These are phyloP conservation scores for Amblyjoppa proteus DNA, from an alignment of 2,888 invertebrate genomes.

Conservation along the genomic window DNA sequence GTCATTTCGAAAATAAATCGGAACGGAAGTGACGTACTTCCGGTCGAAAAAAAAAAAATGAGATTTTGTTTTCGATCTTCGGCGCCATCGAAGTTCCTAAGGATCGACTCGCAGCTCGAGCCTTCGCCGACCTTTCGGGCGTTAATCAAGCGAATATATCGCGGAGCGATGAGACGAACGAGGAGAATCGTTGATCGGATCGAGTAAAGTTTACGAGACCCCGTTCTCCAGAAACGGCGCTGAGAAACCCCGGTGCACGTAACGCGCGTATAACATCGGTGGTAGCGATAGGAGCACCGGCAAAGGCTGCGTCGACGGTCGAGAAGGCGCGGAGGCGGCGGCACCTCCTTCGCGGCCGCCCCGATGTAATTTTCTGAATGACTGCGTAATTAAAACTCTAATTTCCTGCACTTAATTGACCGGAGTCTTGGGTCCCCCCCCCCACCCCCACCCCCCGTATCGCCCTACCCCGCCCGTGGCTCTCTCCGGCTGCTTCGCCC, in stretches of 20 bases:
- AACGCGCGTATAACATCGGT: neutral
- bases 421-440: slow-evolving; percentile 81
- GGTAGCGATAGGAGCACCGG: slow-evolving; percentile 36
- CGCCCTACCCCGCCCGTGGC: slow-evolving; percentile 61
- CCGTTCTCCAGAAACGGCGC: slow-evolving; percentile 30
- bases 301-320: slow-evolving; percentile 55
- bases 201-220: neutral
- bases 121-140: neutral
- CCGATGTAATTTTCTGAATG: slow-evolving; percentile 85
- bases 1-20: too few species aligned
- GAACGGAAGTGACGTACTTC: too few species aligned
- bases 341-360: slow-evolving; percentile 81
- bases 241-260: neutral
- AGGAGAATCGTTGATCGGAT: slow-evolving; percentile 50
- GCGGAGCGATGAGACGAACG: slow-evolving; percentile 27
- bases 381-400: slow-evolving; percentile 85
- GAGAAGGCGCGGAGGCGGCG: slow-evolving; percentile 71
- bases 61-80: too few species aligned
- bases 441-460: slow-evolving; percentile 59
- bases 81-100: neutral
- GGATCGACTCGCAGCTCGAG: neutral
- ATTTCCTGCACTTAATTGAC: slow-evolving; percentile 85
- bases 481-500: slow-evolving; percentile 61
- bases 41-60: too few species aligned
- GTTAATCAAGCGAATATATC: slow-evolving; percentile 2